These are phyloP conservation scores for Patella caerulea DNA, from an alignment of 2,888 invertebrate species.

Conservation along the genomic window DNA sequence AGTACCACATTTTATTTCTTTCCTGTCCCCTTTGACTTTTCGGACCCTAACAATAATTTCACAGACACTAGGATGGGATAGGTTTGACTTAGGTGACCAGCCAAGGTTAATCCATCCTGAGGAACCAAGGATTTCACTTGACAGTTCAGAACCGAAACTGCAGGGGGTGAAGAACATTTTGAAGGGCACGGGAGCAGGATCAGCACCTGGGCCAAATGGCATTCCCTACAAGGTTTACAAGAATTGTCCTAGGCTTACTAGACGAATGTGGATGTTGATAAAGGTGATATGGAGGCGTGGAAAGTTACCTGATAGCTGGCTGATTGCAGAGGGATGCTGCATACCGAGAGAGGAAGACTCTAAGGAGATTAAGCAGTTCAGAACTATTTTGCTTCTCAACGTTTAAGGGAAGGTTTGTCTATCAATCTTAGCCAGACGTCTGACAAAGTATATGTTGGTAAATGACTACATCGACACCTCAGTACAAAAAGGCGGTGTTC, in stretches of 20 bases:
- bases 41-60: too few species aligned
- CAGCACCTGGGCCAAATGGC: slow-evolving; percentile 33
- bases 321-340: slow-evolving; percentile 27
- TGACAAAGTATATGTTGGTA: slow-evolving; percentile 2
- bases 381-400: slow-evolving; percentile 34
- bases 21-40: too few species aligned
- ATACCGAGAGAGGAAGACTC: slow-evolving; percentile 32
- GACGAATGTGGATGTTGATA: slow-evolving; percentile 26
- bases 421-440: slow-evolving; percentile 21
- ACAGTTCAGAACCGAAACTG: slow-evolving; percentile 17
- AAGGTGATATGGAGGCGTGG: slow-evolving; percentile 29
- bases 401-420: slow-evolving; percentile 33
- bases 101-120: neutral
- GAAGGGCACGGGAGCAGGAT: slow-evolving; percentile 25
- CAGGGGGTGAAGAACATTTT: slow-evolving; percentile 23
- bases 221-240: slow-evolving; percentile 37
- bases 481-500: slow-evolving; percentile 30
- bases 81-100: neutral
- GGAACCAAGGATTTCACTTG: neutral
- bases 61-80: too few species aligned
- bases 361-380: slow-evolving; percentile 27
- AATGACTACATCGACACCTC: slow-evolving; percentile 32
- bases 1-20: too few species aligned
- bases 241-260: slow-evolving; percentile 28
- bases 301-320: slow-evolving; percentile 18